Evolutionary conservation across 1,140 invertebrate genomes (phyloP), one percentile per base, ranked within the genome.

Genomic region (Hylyphantes graminicola): DNA sequence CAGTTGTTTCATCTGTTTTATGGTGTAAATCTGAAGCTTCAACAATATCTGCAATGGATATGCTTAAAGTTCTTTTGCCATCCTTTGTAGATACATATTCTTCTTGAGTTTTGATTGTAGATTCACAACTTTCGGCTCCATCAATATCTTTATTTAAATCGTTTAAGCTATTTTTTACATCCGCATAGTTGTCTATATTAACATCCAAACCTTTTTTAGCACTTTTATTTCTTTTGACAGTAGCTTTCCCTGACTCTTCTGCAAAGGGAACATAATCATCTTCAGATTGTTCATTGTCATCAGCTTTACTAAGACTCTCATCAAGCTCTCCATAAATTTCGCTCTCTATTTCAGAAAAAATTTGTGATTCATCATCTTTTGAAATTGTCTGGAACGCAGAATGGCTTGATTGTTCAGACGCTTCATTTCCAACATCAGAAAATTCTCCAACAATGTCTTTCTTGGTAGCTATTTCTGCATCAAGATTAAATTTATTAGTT

Each of bases 1-100:
- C 63, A 10, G 61, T 67, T n/a, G 17, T 57, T 35, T 57, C 35
- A 57, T 65, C 63, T 10, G 50, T 53, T 21, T 53, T 19, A 15
- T 35, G 12, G 48, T 21, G n/a, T 9, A 64, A n/a, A 13, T 65
- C 63, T 13, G 76, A 35, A 19, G 76, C 9, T 63, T 76, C 59
- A 9, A 76, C 61, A 53, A 63, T 76, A 17, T 76, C 50, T 51
- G 74, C 74, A 63, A 76, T 17, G 17, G 72, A 74, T 57, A 74
- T 10, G 15, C 72, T 74, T 15, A 74, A 59, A 17, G 50, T 21
- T 15, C 57, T 74, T 57, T 74, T 74, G 35, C 17, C 72, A 11
- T n/a, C 72, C 21, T 17, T 19, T 15, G 57, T 57, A n/a, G 55
- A 55, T 3, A 74, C 21, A 2, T 53, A 55, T 21, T 74, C 54